Evolutionary conservation across 1,140 invertebrate species (phyloP).

Genomic region (Araneus ventricosus): DNA sequence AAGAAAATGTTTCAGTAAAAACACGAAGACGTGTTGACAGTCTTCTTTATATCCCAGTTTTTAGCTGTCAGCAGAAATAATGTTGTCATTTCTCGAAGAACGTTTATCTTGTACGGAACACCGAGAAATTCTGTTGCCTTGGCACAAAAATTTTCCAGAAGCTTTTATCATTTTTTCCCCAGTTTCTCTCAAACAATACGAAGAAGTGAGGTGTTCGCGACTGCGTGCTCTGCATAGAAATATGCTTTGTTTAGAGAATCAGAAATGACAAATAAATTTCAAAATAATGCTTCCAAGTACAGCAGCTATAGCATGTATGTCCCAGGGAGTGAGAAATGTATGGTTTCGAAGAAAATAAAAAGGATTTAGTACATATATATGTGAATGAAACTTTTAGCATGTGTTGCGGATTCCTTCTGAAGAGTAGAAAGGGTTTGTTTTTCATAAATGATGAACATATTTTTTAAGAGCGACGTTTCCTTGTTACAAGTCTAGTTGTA

Average conservation of each 20-base stretch:
- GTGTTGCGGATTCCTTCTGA: neutral
- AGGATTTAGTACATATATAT: neutral
- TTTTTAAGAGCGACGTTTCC: no score
- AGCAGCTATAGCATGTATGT: neutral
- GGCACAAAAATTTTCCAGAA: constrained; percentile 48
- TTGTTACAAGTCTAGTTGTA: no score
- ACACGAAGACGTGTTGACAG: constrained; percentile 68
- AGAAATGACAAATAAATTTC: constrained; percentile 16
- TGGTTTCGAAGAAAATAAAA: no score
- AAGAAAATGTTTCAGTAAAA: constrained; percentile 69
- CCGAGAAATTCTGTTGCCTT: constrained; percentile 47
- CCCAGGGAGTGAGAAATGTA: no score
- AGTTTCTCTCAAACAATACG: constrained; percentile 12
- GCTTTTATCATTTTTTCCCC: constrained; percentile 18
- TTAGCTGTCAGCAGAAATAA: constrained; percentile 71
- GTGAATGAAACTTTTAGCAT: neutral
- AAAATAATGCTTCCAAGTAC: neutral
- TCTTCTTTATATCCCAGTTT: constrained; percentile 67
- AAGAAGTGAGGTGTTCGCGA: neutral
- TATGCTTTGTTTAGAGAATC: constrained; percentile 54
- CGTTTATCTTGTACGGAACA: constrained; percentile 64
- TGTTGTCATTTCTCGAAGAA: constrained; percentile 67
- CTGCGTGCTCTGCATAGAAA: constrained; percentile 24
- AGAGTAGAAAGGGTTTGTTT: neutral
- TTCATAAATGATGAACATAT: no score